Percentiles rank a stretch among this genome's conserved stretches.
phyloP scores from a whole-genome alignment of 2,888 invertebrate species.

The Matsumyia berberina region DNA sequence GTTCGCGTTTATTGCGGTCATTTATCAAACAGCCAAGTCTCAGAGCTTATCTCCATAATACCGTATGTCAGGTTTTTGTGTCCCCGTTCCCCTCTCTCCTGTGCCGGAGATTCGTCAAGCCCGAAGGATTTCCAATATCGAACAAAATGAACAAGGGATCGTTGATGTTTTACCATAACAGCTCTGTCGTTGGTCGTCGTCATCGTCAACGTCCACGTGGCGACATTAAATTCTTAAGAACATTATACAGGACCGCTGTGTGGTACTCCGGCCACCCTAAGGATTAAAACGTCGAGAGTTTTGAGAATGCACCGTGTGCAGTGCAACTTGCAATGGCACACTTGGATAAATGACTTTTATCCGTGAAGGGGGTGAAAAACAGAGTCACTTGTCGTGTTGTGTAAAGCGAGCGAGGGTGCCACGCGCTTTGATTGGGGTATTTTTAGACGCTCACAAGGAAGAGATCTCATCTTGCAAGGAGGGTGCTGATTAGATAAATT shows the following conservation, averaged over 20 bases:
- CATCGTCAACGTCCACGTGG: conserved; percentile 56
- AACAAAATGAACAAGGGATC: conserved; percentile 69
- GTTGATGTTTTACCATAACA: conserved; percentile 55
- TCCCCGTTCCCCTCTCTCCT: background rate
- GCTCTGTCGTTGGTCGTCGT: background rate
- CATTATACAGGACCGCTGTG: conserved; percentile 19
- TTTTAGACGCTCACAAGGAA: conserved; percentile 13
- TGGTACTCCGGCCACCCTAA: conserved; percentile 27
- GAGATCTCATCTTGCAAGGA: conserved; percentile 33
- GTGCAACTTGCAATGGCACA: conserved; percentile 57
- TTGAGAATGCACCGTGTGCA: conserved; percentile 51
- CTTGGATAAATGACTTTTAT: conserved; percentile 70
- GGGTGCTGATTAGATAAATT: conserved; percentile 77
- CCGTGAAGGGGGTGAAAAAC: conserved; percentile 59
- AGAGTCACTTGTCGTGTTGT: conserved; percentile 50
- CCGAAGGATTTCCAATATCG: conserved; percentile 67
- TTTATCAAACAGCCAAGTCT: conserved; percentile 73
- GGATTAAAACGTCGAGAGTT: conserved; percentile 59
- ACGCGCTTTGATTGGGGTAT: conserved; percentile 28
- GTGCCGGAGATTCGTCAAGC: conserved; percentile 66
- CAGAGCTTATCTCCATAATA: conserved; percentile 74
- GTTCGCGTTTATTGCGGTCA: conserved; percentile 75
- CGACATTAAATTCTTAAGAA: conserved; percentile 72
- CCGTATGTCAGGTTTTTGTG: conserved; percentile 70
- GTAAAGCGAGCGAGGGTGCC: conserved; percentile 3